Conservation (phyloP, 2,888 invertebrate species). For the Philaethria dido region DNA sequence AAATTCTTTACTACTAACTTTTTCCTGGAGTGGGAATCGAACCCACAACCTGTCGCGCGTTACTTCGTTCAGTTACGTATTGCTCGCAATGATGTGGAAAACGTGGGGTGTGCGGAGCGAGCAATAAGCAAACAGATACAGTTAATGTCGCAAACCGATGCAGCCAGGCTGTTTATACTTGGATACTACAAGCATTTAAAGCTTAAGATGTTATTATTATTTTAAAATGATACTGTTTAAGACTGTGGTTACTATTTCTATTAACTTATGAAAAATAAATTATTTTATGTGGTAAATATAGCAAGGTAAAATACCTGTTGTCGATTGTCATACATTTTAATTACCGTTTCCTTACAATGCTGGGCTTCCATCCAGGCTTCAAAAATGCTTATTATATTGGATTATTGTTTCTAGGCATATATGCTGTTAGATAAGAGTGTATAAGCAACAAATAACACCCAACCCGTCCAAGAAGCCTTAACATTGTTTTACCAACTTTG, state of each 20-base stretch:
- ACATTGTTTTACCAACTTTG: background rate
- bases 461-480: background rate
- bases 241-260: background rate
- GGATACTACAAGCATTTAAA: background rate
- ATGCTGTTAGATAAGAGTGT: background rate
- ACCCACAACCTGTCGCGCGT: no score
- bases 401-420: no score
- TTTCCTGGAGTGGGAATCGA: no score
- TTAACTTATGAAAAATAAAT: no score
- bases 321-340: background rate
- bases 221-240: background rate
- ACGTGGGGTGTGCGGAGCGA: constrained; percentile 29
- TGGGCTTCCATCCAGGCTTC: no score
- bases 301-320: background rate
- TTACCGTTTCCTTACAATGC: background rate
- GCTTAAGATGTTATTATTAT: constrained; percentile 2
- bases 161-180: constrained; percentile 22
- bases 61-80: no score
- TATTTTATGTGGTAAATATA: no score
- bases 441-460: no score
- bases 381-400: no score
- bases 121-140: constrained; percentile 39
- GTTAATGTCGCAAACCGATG: constrained; percentile 35
- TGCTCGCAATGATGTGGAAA: constrained; percentile 33
- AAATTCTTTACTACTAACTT: no score